A percentile compares a stretch with the other conserved stretches of the same genome.
phyloP scores from a whole-genome alignment of 2,113 vertebrate genomes.

The Plecotus auritus region DNA sequence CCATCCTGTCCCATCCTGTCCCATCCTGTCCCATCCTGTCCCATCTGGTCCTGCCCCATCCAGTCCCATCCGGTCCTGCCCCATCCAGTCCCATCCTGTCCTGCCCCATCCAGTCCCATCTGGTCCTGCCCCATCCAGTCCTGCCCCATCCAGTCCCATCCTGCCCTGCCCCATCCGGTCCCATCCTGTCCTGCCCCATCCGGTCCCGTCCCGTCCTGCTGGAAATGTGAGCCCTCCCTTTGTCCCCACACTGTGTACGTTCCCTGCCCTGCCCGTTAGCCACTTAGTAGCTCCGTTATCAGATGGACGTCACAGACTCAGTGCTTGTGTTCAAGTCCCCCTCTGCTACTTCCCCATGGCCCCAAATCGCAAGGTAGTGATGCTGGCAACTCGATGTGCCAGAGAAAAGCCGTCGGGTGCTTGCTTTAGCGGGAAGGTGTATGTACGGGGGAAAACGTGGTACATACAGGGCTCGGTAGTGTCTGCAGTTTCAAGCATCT shows the following conservation, averaged over 20 bases:
- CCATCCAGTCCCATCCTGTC: no score
- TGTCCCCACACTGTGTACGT: neutral
- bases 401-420: neutral
- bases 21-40: no score
- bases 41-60: no score
- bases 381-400: neutral
- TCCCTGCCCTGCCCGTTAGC: neutral
- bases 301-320: rapidly evolving
- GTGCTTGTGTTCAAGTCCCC: neutral
- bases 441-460: rapidly evolving
- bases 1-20: no score
- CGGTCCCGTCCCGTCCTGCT: no score
- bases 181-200: no score
- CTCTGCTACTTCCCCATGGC: neutral
- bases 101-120: no score
- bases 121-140: no score
- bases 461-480: rapidly evolving
- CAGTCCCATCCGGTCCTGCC: no score
- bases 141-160: no score
- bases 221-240: no score
- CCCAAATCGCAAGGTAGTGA: rapidly evolving
- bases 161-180: no score
- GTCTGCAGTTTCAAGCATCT: neutral
- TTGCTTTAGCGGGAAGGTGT: neutral
- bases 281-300: neutral